These are phyloP conservation scores for Epistrophe grossulariae DNA, from an alignment of 2,888 invertebrate genomes.

Conservation along the genomic window DNA sequence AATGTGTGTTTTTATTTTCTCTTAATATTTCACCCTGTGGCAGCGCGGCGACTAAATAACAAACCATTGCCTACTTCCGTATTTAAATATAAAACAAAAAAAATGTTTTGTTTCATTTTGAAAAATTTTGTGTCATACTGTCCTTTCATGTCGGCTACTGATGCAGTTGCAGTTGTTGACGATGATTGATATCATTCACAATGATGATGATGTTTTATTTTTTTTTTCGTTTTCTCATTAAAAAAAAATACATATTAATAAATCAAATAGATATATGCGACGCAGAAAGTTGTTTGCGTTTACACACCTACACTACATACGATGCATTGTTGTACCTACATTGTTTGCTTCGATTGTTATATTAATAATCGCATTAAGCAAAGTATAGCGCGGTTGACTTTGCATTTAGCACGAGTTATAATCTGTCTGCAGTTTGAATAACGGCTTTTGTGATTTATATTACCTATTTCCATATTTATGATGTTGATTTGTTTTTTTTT, in stretches of 20 bases:
- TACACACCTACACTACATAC: slow-evolving; percentile 51
- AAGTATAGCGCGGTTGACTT: slow-evolving; percentile 40
- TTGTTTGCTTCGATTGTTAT: slow-evolving; percentile 66
- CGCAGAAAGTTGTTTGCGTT: slow-evolving; percentile 68
- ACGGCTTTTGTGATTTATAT: slow-evolving; percentile 47
- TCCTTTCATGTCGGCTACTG: slow-evolving; percentile 55
- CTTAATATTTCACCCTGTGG: slow-evolving; percentile 16
- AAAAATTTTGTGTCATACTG: slow-evolving; percentile 37
- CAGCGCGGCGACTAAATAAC: neutral
- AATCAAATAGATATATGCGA: slow-evolving; percentile 38
- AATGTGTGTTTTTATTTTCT: slow-evolving; percentile 20
- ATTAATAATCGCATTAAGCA: slow-evolving; percentile 69
- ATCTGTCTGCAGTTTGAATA: slow-evolving; percentile 58
- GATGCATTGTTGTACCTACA: neutral
- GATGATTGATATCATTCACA: slow-evolving; percentile 72
- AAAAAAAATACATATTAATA: slow-evolving; percentile 22
- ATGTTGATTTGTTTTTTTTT: slow-evolving; percentile 11
- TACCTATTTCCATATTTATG: slow-evolving; percentile 6
- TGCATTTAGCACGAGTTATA: slow-evolving; percentile 59
- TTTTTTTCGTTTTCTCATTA: slow-evolving; percentile 13
- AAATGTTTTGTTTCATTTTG: slow-evolving; percentile 46
- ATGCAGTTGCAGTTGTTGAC: slow-evolving; percentile 29
- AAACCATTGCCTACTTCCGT: slow-evolving; percentile 24
- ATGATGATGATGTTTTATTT: slow-evolving; percentile 9
- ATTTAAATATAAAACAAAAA: neutral